Base-by-base conservation (phyloP, 2,113 vertebrate genomes). In the Ceyx cyanopectus region DNA sequence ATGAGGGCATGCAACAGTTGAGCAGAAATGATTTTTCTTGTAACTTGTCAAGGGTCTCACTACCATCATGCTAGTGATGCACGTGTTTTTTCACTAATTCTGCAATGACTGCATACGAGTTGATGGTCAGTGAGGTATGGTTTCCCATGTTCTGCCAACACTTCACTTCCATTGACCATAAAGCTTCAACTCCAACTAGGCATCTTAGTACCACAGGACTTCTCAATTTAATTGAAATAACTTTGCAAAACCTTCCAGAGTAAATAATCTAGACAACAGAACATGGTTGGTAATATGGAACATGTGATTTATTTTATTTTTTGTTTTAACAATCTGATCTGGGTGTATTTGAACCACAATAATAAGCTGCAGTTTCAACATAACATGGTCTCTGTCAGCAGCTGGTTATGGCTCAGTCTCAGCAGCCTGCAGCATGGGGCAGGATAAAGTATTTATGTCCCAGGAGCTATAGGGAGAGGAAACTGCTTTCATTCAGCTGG, bases 231-330 rank as follows among this genome's bases (percentile, higher is more conserved):
- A 87, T 46, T 57, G 24, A 90, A 87, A 92, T 82, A 54, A 46
- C 69, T 92, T 87, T 82, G 30, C n/a, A 69, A 94, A 45, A 14
- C 23, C 26, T 45, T 93, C 23, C 61, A 75, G 87, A 89, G 51
- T 62, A 95, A 94, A 94, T 81, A 62, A 23, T 40, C 66, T 60
- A 67, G 84, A 86, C 82, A 90, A 85, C 72, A 81, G 91, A 91
- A 83, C 82, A 62, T 4, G 23, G 62, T 89, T 89, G 90, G 76
- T 84, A 91, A 76, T 90, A 48, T 0, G 10, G 54, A 95, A 66
- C 37, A 66, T 70, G 82, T 37, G 40, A 94, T 86, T 95, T 95
- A 81, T 77, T 89, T 85, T 75, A 65, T 81, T 87, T 81, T 85
- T 88, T 82, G 89, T 89, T 67, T 26, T 26, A 87, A 79, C 70